phyloP scores from a whole-genome alignment of 2,888 invertebrate genomes.

The Orchesella flavescens region DNA sequence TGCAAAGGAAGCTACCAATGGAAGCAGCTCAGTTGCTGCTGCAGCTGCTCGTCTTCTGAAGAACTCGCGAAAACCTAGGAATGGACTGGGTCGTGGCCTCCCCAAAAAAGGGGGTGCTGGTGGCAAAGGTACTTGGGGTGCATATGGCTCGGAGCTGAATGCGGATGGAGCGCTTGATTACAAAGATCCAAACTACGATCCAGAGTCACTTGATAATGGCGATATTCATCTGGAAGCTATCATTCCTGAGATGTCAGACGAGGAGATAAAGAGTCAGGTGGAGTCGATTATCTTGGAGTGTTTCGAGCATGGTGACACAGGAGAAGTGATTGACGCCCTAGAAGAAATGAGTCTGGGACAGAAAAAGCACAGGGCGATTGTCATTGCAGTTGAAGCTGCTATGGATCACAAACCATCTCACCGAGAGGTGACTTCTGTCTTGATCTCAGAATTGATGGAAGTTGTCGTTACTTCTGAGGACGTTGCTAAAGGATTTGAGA shows the following conservation, averaged over 20 bases:
- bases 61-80: slow-evolving; percentile 89
- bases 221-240: slow-evolving; percentile 88
- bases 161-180: slow-evolving; percentile 80
- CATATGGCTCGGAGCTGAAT: slow-evolving; percentile 88
- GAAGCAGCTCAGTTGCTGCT: slow-evolving; percentile 75
- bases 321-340: slow-evolving; percentile 85
- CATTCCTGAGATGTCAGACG: slow-evolving; percentile 83
- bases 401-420: slow-evolving; percentile 92
- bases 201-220: slow-evolving; percentile 85
- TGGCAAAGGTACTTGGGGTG: slow-evolving; percentile 94
- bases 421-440: slow-evolving; percentile 90
- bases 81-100: slow-evolving; percentile 87
- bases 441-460: slow-evolving; percentile 89
- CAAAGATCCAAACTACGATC: slow-evolving; percentile 94
- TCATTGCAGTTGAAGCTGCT: slow-evolving; percentile 82
- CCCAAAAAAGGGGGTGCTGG: slow-evolving; percentile 94
- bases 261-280: slow-evolving; percentile 83
- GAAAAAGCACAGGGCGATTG: slow-evolving; percentile 75
- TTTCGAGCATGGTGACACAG: slow-evolving; percentile 90
- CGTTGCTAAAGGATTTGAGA: slow-evolving; percentile 86
- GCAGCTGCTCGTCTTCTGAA: slow-evolving; percentile 83
- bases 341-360: slow-evolving; percentile 82
- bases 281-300: slow-evolving; percentile 91
- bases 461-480: slow-evolving; percentile 85
- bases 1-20: slow-evolving; percentile 75